Evolutionary conservation across 2,888 invertebrate species (phyloP).

Genomic region (Lasioglossum malachurum): DNA sequence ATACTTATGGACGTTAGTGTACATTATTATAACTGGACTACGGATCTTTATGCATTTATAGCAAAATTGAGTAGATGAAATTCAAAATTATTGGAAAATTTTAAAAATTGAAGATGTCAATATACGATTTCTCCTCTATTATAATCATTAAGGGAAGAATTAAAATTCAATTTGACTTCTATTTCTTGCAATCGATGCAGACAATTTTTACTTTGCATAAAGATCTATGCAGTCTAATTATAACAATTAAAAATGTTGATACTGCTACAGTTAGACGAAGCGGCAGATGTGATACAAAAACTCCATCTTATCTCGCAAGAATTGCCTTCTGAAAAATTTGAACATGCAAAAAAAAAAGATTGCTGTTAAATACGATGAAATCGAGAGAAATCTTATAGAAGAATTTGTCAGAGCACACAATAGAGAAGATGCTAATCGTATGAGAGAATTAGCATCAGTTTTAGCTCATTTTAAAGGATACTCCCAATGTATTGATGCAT

Average conservation of each 20-base stretch:
- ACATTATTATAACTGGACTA: no score
- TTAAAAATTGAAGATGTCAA: no score
- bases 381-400: constrained; percentile 95
- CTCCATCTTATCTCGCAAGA: constrained; percentile 98
- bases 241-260: constrained; percentile 10
- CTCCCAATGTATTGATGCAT: constrained; percentile 97
- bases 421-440: constrained; percentile 92
- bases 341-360: constrained; percentile 94
- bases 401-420: constrained; percentile 97
- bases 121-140: no score
- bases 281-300: constrained; percentile 99
- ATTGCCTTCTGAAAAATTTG: constrained; percentile 94
- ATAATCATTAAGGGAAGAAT: no score
- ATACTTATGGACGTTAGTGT: no score
- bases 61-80: no score
- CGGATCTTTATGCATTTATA: no score
- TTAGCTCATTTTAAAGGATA: constrained; percentile 98
- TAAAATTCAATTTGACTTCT: no score
- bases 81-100: no score
- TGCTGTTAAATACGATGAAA: constrained; percentile 94
- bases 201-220: no score
- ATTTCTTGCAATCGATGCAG: no score
- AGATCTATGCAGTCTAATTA: neutral
- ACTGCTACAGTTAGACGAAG: constrained; percentile 91
- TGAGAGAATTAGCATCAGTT: constrained; percentile 97